Percentiles rank a stretch among this genome's conserved stretches.
These are phyloP conservation scores for Mastigias papua DNA, from an alignment of 30 jellyfish, hydroid and myxozoan genomes.

Conservation along the genomic window DNA sequence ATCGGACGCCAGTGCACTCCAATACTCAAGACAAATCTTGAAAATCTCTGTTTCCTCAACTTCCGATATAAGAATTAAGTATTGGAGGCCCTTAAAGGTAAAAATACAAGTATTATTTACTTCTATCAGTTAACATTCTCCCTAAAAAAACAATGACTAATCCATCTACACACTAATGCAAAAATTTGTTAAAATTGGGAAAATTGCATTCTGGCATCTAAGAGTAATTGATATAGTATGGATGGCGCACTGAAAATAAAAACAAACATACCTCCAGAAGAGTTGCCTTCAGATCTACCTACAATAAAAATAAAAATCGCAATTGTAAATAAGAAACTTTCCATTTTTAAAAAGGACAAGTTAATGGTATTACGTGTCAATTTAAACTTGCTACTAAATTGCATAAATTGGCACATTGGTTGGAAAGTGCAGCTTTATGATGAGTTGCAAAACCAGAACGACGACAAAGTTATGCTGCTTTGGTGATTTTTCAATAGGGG, in stretches of 20 bases:
- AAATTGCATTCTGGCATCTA: too few species aligned
- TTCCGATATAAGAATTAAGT: conserved; percentile 89
- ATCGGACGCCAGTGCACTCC: conserved; percentile 97
- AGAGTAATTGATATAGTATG: not conserved
- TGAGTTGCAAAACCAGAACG: too few species aligned
- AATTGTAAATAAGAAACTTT: not conserved
- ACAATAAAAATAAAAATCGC: conserved; percentile 8
- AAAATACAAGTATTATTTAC: too few species aligned
- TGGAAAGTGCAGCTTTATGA: too few species aligned
- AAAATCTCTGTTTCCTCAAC: conserved; percentile 97
- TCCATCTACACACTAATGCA: not conserved
- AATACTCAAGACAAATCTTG: conserved; percentile 96
- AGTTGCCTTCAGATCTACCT: conserved; percentile 87
- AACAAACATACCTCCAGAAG: conserved; percentile 79
- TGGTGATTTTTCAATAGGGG: too few species aligned
- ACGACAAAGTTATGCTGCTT: too few species aligned
- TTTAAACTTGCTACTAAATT: too few species aligned
- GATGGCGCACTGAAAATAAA: not conserved
- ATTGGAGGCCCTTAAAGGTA: conserved; percentile 86
- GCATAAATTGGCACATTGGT: too few species aligned
- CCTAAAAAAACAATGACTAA: too few species aligned
- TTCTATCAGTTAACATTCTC: too few species aligned
- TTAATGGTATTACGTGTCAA: too few species aligned
- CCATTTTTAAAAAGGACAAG: too few species aligned
- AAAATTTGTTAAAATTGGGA: not conserved